Base-by-base conservation (phyloP, 2,113 vertebrate species). In the Romanogobio albipinnatus region DNA sequence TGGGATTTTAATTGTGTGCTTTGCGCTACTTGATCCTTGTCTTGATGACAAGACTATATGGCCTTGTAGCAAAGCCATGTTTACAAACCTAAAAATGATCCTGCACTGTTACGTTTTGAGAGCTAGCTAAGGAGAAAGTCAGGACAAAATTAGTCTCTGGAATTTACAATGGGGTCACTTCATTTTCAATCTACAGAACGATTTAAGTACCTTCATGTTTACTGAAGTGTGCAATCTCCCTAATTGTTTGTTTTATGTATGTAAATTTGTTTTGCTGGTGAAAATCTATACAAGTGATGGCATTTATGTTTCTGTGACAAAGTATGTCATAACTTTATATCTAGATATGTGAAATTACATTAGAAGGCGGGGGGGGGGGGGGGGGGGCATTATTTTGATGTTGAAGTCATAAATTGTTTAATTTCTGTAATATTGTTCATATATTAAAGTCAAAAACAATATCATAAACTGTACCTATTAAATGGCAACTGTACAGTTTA, bases 141-240 rank as follows among this genome's bases (percentile, higher is more conserved):
- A 79, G 76, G 56, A 58, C 53, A 58, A n/a, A n/a, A n/a, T n/a
- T n/a, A n/a, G n/a, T 59, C 17, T 61, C 53, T 76, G 74, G 33
- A 59, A 39, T 59, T 59, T 24, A 59, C 22, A 78, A 22, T n/a
- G 22, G 36, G 29, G 17, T 70, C 66, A 39, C 33, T 43, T 36
- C 8, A 39, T 70, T 70, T 70, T 39, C 17, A 43, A 11, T 22
- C 66, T 43, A 43, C 33, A 33, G 76, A 56, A 43, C 33, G 59
- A 5, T 9, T 75, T 33, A 43, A 43, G 70, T 47, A 13, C 22
- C 4, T 39, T 39, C 56, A 61, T 36, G 56, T 51, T 75, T 24
- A 47, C 62, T 66, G 24, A 66, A 9, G 22, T 1, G 43, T 24
- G 39, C 45, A 10, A 58, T 58, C 26, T 29, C 5, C 24, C 14